Evolutionary conservation across 1,140 invertebrate genomes (phyloP).

Genomic region (Heterodera carotae): DNA sequence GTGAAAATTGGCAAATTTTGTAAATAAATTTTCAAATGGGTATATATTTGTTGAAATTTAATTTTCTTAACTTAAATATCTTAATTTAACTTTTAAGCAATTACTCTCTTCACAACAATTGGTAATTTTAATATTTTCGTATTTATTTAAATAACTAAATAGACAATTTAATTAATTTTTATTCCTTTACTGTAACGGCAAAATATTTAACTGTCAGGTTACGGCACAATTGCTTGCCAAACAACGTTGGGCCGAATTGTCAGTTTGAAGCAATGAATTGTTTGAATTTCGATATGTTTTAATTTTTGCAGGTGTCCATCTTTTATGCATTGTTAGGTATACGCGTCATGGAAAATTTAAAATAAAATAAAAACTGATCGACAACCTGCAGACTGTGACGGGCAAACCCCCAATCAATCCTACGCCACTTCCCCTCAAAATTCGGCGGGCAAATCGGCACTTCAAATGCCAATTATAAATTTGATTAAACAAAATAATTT

Average conservation of each 20-base stretch:
- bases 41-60: too few species aligned
- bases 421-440: too few species aligned
- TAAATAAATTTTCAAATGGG: background rate
- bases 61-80: conserved; percentile 2
- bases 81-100: conserved; percentile 21
- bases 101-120: conserved; percentile 38
- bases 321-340: conserved; percentile 42
- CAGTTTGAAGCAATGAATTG: background rate
- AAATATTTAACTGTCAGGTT: conserved; percentile 21
- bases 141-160: background rate
- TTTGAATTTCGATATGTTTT: background rate
- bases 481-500: background rate
- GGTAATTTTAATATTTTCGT: conserved; percentile 18
- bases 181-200: background rate
- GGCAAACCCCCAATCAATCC: too few species aligned
- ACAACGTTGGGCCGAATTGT: conserved; percentile 41
- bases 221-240: conserved; percentile 45
- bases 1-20: background rate
- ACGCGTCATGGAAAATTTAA: background rate
- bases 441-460: too few species aligned
- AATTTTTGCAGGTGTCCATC: conserved; percentile 6
- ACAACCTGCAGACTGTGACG: too few species aligned
- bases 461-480: too few species aligned
- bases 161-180: background rate
- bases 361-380: too few species aligned